phyloP scores from a whole-genome alignment of 2,113 vertebrate species.

The Solenodon paradoxus region DNA sequence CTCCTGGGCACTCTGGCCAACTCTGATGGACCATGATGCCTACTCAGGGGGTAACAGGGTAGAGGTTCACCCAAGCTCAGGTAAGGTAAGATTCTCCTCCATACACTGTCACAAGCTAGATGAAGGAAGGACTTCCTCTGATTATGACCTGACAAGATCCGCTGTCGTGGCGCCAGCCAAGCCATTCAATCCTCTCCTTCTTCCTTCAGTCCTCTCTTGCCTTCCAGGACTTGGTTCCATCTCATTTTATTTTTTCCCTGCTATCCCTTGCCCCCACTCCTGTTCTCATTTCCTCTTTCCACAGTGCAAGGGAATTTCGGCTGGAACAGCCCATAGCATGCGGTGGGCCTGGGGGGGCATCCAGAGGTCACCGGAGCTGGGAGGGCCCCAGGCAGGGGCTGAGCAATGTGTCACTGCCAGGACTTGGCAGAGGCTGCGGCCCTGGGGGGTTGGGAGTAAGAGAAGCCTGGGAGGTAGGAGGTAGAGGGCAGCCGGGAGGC shows the following conservation, averaged over 20 bases:
- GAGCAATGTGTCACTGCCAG: conserved; percentile 70
- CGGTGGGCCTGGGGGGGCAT: conserved; percentile 70
- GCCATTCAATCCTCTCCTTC: neutral
- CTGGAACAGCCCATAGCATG: conserved; percentile 60
- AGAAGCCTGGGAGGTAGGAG: conserved; percentile 38
- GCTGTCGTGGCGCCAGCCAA: neutral
- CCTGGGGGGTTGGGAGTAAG: conserved; percentile 38
- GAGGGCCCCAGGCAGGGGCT: conserved; percentile 63
- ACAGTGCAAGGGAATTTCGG: conserved; percentile 67
- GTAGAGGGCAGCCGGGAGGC: conserved; percentile 1
- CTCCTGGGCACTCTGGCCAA: neutral
- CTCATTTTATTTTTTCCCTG: conserved; percentile 28
- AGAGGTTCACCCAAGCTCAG: neutral
- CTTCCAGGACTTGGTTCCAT: conserved; percentile 54
- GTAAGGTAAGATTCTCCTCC: neutral
- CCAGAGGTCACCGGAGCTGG: conserved; percentile 67
- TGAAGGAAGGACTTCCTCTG: neutral
- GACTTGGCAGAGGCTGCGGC: conserved; percentile 63
- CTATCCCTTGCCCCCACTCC: conserved; percentile 46
- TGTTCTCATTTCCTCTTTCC: conserved; percentile 75
- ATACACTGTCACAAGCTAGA: neutral
- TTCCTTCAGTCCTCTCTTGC: neutral
- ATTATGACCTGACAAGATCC: neutral
- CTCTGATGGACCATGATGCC: neutral
- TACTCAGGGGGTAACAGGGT: neutral